Evolutionary conservation across 2,888 invertebrate species (phyloP), one percentile per base, ranked within the genome.

Genomic region (Diaperis boleti): DNA sequence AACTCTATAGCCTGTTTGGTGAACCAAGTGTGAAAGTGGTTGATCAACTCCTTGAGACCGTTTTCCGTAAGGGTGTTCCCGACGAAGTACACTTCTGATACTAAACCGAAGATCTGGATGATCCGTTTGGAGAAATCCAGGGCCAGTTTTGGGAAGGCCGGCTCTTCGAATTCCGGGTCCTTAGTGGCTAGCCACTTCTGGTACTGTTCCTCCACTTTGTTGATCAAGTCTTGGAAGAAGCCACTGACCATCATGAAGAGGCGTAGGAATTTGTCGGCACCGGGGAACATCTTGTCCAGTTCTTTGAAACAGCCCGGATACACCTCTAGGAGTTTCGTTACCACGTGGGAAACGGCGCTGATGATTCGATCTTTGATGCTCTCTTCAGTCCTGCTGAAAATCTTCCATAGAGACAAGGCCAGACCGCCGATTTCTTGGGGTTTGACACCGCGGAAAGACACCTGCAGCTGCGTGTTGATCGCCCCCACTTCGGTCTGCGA

Each of bases 321-420:
- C 8, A 13, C 41, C 10, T 13, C 20, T 8, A 39, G 0, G 14
- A 52, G 15, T 8, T 14, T 37, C 37, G 13, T 37, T n/a, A 41
- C 37, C 1, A 39, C 17, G 10, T 11, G n/a, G 0, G 42, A 22
- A 33, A 69, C 42, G 11, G 59, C 56, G 26, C 62, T 61, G 22
- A 70, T 55, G 3, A 72, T 61, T 56, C 65, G 68, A 5, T 56
- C 54, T 63, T 54, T 56, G 22, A 68, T 45, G 42, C 59, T 62
- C 0, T 56, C 60, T 17, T 18, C 56, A n/a, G 56, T 68, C 45
- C 61, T 64, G 14, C 20, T 17, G 14, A 71, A 64, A 0, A 71
- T 39, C 3, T 65, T 50, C 10, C 45, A 14, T 11, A 62, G 6
- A 22, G 26, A 39, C 1, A 49, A 13, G 7, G 49, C 37, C 15